phyloP scores from a whole-genome alignment of 2,888 invertebrate species.

The Cactoblastis cactorum region DNA sequence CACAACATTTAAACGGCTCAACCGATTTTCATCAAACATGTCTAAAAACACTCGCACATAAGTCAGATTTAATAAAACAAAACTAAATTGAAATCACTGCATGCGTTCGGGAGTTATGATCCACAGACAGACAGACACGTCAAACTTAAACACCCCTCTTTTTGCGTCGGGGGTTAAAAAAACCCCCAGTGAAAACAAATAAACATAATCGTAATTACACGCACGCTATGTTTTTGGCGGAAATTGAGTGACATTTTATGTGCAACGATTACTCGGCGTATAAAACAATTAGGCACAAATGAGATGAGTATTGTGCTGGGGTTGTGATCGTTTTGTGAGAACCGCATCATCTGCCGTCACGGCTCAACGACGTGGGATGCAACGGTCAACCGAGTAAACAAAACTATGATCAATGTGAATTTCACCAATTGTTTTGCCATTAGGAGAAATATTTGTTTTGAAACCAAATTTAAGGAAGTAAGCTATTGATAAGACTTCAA shows the following conservation, averaged over 20 bases:
- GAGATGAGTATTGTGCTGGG: conserved; percentile 59
- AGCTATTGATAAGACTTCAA: too few species aligned
- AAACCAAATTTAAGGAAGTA: too few species aligned
- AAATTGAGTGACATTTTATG: conserved; percentile 50
- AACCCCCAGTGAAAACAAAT: neutral
- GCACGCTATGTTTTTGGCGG: conserved; percentile 25
- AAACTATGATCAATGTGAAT: neutral
- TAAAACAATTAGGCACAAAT: conserved; percentile 62
- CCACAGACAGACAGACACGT: too few species aligned
- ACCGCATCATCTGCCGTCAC: conserved; percentile 65
- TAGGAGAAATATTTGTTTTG: too few species aligned
- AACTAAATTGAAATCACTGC: too few species aligned
- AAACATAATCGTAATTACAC: neutral
- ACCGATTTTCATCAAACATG: too few species aligned
- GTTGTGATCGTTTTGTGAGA: conserved; percentile 65
- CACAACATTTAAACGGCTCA: too few species aligned
- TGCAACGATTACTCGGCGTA: conserved; percentile 51
- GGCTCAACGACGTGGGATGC: conserved; percentile 56
- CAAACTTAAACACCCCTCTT: too few species aligned
- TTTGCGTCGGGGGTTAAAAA: neutral
- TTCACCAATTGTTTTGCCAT: neutral
- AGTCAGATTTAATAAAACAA: too few species aligned
- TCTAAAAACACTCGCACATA: too few species aligned
- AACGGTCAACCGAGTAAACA: conserved; percentile 2
- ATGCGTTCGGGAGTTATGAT: too few species aligned